Conservation (phyloP, 2,113 vertebrate species). For the Aegithalos caudatus region DNA sequence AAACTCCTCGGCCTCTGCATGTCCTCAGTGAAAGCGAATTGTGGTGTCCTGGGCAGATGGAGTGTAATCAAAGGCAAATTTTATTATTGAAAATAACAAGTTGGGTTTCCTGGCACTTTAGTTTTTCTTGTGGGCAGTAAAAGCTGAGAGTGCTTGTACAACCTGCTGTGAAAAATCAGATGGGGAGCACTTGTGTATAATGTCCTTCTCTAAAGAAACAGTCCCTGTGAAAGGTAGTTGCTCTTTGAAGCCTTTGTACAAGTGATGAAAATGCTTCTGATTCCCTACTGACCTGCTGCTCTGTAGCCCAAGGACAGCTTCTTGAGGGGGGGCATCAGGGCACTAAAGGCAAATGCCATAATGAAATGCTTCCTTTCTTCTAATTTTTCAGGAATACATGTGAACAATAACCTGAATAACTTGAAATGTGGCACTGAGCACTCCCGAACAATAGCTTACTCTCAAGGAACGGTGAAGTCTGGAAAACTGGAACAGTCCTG, state of each 20-base stretch:
- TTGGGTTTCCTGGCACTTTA: background rate
- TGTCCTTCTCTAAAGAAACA: background rate
- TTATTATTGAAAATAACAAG: background rate
- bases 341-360: background rate
- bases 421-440: constrained; percentile 86
- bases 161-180: background rate
- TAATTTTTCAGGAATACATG: constrained; percentile 80
- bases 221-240: background rate
- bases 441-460: constrained; percentile 78
- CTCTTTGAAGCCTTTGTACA: background rate
- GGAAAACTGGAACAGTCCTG: constrained; percentile 69
- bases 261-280: background rate
- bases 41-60: background rate
- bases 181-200: background rate
- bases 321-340: background rate
- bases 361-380: background rate
- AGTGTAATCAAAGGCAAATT: background rate
- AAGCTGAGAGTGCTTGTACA: background rate
- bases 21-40: background rate
- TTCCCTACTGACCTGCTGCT: background rate
- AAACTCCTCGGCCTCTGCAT: background rate
- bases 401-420: constrained; percentile 96
- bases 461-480: constrained; percentile 67
- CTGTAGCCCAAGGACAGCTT: background rate
- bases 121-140: background rate